Evolutionary conservation across 1,140 invertebrate genomes (phyloP).

Genomic region (Geopemphigus sp.): DNA sequence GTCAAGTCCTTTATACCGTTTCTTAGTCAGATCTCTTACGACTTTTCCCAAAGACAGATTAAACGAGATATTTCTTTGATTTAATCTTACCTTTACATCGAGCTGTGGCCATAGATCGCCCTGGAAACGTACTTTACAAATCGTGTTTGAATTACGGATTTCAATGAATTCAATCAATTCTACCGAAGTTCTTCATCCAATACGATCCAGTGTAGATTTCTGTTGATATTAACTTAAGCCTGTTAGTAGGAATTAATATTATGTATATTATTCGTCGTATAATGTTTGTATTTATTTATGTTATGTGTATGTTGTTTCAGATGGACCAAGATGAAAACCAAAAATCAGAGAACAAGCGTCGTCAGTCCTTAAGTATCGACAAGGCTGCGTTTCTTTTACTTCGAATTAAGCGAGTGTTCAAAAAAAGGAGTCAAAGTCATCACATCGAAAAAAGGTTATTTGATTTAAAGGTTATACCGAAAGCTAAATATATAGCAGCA

Average conservation of each 20-base stretch:
- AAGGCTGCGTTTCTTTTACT: slow-evolving; percentile 82
- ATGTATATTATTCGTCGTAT: too few species aligned
- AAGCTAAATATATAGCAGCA: background rate
- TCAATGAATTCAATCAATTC: too few species aligned
- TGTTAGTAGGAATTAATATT: background rate
- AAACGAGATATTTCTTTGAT: too few species aligned
- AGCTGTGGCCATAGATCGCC: too few species aligned
- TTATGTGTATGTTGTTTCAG: background rate
- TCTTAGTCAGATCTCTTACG: too few species aligned
- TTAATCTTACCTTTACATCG: too few species aligned
- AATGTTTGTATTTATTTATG: background rate
- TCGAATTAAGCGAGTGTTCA: slow-evolving; percentile 83
- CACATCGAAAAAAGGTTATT: slow-evolving; percentile 65
- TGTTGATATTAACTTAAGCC: too few species aligned
- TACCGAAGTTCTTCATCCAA: too few species aligned
- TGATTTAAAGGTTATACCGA: background rate
- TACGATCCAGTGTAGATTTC: background rate
- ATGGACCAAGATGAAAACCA: slow-evolving; percentile 50
- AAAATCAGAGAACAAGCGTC: slow-evolving; percentile 52
- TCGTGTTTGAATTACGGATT: too few species aligned
- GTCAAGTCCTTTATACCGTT: too few species aligned
- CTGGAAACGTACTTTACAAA: too few species aligned
- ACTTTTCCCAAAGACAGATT: too few species aligned
- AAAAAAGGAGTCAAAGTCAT: slow-evolving; percentile 80
- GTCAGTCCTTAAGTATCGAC: slow-evolving; percentile 68